phyloP scores from a whole-genome alignment of 2,888 invertebrate species.

The Amitus sp. region DNA sequence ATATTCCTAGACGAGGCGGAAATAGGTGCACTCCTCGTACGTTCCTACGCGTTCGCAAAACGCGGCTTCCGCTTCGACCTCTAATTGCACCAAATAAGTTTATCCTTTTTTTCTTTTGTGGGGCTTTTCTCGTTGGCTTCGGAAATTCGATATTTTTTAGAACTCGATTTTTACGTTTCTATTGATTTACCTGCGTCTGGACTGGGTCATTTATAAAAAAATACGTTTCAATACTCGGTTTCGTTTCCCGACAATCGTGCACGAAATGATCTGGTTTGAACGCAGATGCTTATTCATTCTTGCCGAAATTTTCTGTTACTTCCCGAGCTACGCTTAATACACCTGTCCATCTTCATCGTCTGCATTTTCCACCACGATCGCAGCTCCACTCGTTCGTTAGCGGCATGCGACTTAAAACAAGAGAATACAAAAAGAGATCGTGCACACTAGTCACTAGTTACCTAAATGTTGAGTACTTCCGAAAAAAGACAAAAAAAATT shows the following conservation, averaged over 20 bases:
- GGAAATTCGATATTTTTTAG: no score
- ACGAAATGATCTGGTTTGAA: conserved; percentile 26
- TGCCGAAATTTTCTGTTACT: conserved; percentile 30
- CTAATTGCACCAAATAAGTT: neutral
- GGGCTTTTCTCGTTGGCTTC: neutral
- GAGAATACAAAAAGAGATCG: conserved; percentile 27
- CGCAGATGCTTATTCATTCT: conserved; percentile 25
- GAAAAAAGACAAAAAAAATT: conserved; percentile 20
- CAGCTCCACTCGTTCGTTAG: conserved; percentile 43
- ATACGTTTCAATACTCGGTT: no score
- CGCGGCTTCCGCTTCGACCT: conserved; percentile 14
- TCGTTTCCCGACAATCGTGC: neutral
- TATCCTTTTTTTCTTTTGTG: neutral
- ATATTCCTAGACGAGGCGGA: conserved; percentile 38
- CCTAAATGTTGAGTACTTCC: conserved; percentile 42
- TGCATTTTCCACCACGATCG: conserved; percentile 42
- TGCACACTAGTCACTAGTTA: conserved; percentile 40
- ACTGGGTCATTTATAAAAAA: no score
- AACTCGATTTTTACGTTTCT: no score
- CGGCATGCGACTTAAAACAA: conserved; percentile 42
- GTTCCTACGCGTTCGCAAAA: conserved; percentile 28
- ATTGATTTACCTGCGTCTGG: no score
- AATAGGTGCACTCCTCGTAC: conserved; percentile 28
- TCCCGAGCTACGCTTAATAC: conserved; percentile 44
- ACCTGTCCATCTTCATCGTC: conserved; percentile 42